Evolutionary conservation across 2,113 vertebrate genomes (phyloP), one percentile per base, ranked within the genome.

Genomic region (Xiphophorus couchianus): DNA sequence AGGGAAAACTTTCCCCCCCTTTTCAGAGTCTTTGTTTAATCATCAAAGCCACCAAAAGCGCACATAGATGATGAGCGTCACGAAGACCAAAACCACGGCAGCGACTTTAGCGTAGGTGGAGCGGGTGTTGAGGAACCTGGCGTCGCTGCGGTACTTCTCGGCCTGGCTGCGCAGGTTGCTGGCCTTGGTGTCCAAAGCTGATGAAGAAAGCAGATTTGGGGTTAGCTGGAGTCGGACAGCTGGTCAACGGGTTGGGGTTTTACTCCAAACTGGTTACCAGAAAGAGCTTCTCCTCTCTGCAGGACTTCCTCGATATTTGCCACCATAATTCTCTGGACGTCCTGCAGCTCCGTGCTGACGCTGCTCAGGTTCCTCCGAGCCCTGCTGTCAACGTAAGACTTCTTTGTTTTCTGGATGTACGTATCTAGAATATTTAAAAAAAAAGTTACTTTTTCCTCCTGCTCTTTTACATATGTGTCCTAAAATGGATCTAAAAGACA

Each of bases 291-390:
- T 88, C 98, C 98, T 77, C 97, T 93, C 72, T 97, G 97, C 62
- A 99, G 86, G 70, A 99, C 97, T 82, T 99, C 97, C 83, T 99
- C 97, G 0, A 99, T 98, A 81, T 99, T 99, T 75, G 97, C 96
- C 90, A 99, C 97, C 98, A 99, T 99, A 73, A 99, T 99, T 83
- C 96, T 96, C 94, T 99, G 98, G 58, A 99, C 97, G 15, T 99
- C 97, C 51, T 98, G 97, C 27, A 99, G 91, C 89, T 99, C 98
- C n/a, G 96, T 97, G 91, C 98, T 99, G 80, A 99, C 97, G 76
- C 92, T 97, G 80, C 97, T 95, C 48, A 99, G 84, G 89, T 98
- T 98, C 88, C 97, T 96, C 88, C 97, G 95, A 0, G 96, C 96
- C 74, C 97, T 92, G 82, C 96, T 97, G 73, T 99, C 97, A n/a